Base-by-base conservation (phyloP, 2,797 vertebrate genomes). In the Rhynchotus rufescens region DNA sequence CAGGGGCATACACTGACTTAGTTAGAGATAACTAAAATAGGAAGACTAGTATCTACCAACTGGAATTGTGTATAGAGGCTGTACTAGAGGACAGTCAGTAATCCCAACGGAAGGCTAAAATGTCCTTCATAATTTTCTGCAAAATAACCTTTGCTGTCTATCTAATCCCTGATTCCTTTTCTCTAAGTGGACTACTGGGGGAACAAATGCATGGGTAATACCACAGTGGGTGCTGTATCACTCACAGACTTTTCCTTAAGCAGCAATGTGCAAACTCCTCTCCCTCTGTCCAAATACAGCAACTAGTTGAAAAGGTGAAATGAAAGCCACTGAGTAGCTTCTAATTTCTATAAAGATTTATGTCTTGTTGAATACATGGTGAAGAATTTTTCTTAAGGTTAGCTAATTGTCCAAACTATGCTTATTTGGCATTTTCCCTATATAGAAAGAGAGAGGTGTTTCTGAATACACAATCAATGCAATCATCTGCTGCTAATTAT, bases 401-500 rank as follows among this genome's bases (percentile, higher is more conserved):
- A 86, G 5, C 15, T 88, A 20, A 28, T 78, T 21, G 71, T 32
- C 8, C 16, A 74, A 75, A 60, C 28, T 75, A n/a, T 52, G 28
- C 54, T 88, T 80, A 56, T 26, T 17, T 20, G 75, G 25, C 22
- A 15, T n/a, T 80, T 91, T 83, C 80, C 34, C 38, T 45, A 32
- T 7, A 26, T 76, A 32, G 49, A 64, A 80, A 51, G 49, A 80
- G 21, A 66, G 19, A 36, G 0, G 0, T 77, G 20, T 64, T 90
- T 28, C 57, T 26, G 71, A 84, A 25, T 34, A 75, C 10, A 38
- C 20, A 67, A 28, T 74, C 66, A 88, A 13, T 77, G 40, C 62
- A 71, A 28, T 85, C 38, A 83, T 83, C 62, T 86, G 66, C 51
- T 92, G 65, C 47, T 88, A 90, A 61, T 91, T 64, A 38, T 52